Conservation (phyloP, 2,888 invertebrate genomes). For the Clusia tigrina region DNA sequence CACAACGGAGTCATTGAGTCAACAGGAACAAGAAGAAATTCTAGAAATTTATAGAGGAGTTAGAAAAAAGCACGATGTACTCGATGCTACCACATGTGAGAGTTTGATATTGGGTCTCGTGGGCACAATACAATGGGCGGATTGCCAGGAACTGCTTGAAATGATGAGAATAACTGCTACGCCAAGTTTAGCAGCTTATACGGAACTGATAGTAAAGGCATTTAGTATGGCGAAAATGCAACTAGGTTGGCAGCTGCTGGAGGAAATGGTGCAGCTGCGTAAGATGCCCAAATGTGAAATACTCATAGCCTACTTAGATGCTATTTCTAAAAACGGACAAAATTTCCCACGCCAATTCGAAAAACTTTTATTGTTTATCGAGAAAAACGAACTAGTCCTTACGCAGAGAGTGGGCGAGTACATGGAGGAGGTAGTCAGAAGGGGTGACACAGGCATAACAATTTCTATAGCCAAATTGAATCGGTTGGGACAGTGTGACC, state of each 20-base stretch:
- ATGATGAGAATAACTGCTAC: slow-evolving; percentile 67
- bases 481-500: slow-evolving; percentile 70
- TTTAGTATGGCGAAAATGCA: slow-evolving; percentile 63
- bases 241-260: slow-evolving; percentile 71
- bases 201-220: slow-evolving; percentile 68
- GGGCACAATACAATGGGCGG: slow-evolving; percentile 72
- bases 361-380: slow-evolving; percentile 69
- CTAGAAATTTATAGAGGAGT: slow-evolving; percentile 64
- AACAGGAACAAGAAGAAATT: slow-evolving; percentile 68
- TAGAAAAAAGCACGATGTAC: slow-evolving; percentile 66
- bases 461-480: slow-evolving; percentile 32
- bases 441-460: slow-evolving; percentile 34
- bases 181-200: slow-evolving; percentile 67
- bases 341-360: slow-evolving; percentile 65
- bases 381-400: slow-evolving; percentile 65
- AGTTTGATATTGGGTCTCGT: slow-evolving; percentile 71
- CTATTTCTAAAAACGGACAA: slow-evolving; percentile 63
- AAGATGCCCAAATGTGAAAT: slow-evolving; percentile 66
- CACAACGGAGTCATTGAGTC: slow-evolving; percentile 49
- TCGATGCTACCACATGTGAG: slow-evolving; percentile 72
- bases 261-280: slow-evolving; percentile 65
- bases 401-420: slow-evolving; percentile 49
- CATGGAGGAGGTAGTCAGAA: slow-evolving; percentile 49
- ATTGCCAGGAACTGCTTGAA: slow-evolving; percentile 69
- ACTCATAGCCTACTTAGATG: slow-evolving; percentile 68